Evolutionary conservation across 2,888 invertebrate genomes (phyloP).

Genomic region (Hybos culiciformis): DNA sequence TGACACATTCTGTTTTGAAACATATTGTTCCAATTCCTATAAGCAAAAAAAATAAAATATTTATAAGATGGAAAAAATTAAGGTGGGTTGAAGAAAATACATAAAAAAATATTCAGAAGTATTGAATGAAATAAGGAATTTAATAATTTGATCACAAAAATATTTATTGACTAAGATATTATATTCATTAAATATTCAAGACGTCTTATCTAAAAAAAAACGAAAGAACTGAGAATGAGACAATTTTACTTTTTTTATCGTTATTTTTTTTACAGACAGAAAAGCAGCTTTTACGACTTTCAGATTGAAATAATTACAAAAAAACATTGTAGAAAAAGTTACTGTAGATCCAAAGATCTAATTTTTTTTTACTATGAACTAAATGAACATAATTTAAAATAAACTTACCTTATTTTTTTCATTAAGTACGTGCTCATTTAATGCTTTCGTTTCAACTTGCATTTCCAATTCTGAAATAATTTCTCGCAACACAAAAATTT

Average conservation of each 20-base stretch:
- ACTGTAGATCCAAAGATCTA: too few species aligned
- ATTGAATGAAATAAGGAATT: background rate
- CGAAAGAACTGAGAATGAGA: background rate
- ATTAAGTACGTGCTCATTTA: constrained; percentile 47
- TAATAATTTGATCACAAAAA: background rate
- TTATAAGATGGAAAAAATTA: background rate
- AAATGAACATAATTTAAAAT: background rate
- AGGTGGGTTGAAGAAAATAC: background rate
- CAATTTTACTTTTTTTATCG: background rate
- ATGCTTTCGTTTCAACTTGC: constrained; percentile 54
- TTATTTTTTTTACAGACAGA: too few species aligned
- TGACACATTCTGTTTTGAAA: constrained; percentile 26
- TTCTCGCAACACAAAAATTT: constrained; percentile 58
- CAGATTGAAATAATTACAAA: too few species aligned
- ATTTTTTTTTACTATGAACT: too few species aligned
- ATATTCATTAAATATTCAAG: background rate
- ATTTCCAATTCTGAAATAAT: constrained; percentile 63
- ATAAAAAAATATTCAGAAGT: background rate
- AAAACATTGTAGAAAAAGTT: too few species aligned
- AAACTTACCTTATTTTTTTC: constrained; percentile 35
- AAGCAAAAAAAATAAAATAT: constrained; percentile 2
- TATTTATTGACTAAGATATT: background rate
- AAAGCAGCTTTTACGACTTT: too few species aligned
- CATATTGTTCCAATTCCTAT: constrained; percentile 28
- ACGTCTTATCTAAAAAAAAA: background rate